phyloP scores from a whole-genome alignment of 2,888 invertebrate genomes.

The Congeria kusceri region DNA sequence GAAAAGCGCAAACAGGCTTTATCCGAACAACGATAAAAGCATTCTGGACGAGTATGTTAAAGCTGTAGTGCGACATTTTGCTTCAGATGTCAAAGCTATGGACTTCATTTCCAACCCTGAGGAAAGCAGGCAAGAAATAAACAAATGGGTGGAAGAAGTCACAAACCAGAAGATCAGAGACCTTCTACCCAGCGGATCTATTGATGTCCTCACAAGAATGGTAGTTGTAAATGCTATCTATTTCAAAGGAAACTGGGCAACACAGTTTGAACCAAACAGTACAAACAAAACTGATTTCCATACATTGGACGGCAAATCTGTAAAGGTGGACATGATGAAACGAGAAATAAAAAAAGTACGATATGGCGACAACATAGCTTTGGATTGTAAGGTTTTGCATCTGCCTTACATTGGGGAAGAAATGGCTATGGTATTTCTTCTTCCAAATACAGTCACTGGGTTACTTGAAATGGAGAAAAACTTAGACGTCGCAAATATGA shows the following conservation, averaged over 20 bases:
- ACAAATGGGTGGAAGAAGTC: conserved; percentile 92
- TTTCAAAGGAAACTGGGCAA: conserved; percentile 86
- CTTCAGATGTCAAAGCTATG: conserved; percentile 77
- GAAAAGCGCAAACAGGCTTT: conserved; percentile 78
- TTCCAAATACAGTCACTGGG: conserved; percentile 76
- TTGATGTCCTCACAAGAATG: conserved; percentile 80
- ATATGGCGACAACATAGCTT: conserved; percentile 85
- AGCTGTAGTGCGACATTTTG: conserved; percentile 63
- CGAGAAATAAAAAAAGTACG: conserved; percentile 88
- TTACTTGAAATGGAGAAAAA: conserved; percentile 67
- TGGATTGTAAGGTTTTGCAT: conserved; percentile 91
- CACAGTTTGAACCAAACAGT: conserved; percentile 87
- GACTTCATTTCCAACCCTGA: conserved; percentile 75
- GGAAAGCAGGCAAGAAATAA: conserved; percentile 88
- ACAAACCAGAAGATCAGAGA: conserved; percentile 94
- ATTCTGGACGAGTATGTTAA: conserved; percentile 72
- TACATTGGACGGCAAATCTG: conserved; percentile 1
- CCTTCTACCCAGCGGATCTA: conserved; percentile 88
- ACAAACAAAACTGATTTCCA: conserved; percentile 88
- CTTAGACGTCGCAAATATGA: conserved; percentile 41
- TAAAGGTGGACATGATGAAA: conserved; percentile 89
- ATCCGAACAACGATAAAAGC: conserved; percentile 63
- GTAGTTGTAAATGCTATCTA: conserved; percentile 86
- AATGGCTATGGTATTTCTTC: conserved; percentile 77
- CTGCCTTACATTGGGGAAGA: conserved; percentile 88